Evolutionary conservation across 1,140 invertebrate genomes (phyloP), one percentile per base, ranked within the genome.

Genomic region (Hesperophylax magnus): DNA sequence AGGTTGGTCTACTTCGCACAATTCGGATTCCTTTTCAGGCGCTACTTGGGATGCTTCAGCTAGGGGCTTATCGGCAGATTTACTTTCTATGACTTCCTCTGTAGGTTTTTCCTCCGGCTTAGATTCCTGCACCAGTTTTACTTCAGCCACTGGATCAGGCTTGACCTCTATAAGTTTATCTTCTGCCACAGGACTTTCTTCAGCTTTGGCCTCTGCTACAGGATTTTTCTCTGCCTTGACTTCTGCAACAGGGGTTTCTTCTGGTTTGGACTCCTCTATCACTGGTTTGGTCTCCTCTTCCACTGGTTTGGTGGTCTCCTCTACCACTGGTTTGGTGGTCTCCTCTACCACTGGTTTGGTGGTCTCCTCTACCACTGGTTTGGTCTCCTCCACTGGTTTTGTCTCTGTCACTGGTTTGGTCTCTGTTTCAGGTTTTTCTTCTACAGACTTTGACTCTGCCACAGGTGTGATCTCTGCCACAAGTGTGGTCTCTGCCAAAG

Each of bases 51-150:
- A 52, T 27, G 18, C 22, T 20, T 34, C 72, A 14, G 18, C 22
- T n/a, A 24, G 20, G 17, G 24, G 31, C 5, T 63, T 34, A 54
- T 78, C 77, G 22, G 15, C 39, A 39, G 39, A 22, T 54, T 78
- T 65, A 47, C 47, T 24, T 47, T 79, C 65, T 20, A 79, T 65
- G 39, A 27, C 58, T 56, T 69, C 76, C 24, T 79, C 69, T 27
- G 47, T 15, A 47, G 52, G n/a, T n/a, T 71, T 56, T 58, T 39
- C 47, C 18, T 78, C 74, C 7, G 22, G 8, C 58, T 54, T 54
- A 67, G 63, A 17, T 39, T 18, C 34, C 11, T 31, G 34, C 39
- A 47, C n/a, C 8, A 18, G 34, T 53, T 9, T 14, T 47, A 52
- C 76, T 63, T 14, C 60, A 8, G 39, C 56, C 22, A n/a, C 76